Evolutionary conservation across 37 sponge, comb jelly and placozoan species (phyloP).

Genomic region (Hexactinellida sp.): DNA sequence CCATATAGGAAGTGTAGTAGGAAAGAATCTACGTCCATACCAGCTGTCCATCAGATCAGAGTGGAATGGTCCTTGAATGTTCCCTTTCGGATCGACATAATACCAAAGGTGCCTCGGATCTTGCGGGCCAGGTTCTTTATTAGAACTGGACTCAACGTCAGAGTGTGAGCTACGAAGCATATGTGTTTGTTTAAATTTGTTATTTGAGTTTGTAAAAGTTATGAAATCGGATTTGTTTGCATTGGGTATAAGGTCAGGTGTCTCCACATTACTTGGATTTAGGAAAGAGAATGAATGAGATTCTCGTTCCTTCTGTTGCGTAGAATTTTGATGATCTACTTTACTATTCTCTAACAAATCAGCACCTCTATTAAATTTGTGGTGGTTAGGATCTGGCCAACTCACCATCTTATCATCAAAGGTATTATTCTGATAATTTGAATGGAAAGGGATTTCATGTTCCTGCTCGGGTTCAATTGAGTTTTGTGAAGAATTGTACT

Average conservation of each 20-base stretch:
- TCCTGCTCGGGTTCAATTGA: not conserved
- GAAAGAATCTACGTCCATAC: not conserved
- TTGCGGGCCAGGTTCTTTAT: not conserved
- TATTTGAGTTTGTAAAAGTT: no score
- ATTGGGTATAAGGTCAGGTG: not conserved
- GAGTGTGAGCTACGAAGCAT: no score
- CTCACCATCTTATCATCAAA: not conserved
- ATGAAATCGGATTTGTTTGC: not conserved
- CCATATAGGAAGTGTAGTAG: not conserved
- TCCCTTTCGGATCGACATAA: not conserved
- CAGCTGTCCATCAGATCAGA: not conserved
- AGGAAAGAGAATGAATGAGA: not conserved
- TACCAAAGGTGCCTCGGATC: slow-evolving; percentile 1
- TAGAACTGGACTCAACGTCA: not conserved
- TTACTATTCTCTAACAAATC: not conserved
- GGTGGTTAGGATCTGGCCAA: not conserved
- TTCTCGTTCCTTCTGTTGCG: not conserved
- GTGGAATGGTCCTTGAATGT: not conserved
- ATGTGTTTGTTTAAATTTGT: no score
- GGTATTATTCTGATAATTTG: not conserved
- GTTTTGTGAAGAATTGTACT: not conserved
- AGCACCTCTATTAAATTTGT: not conserved
- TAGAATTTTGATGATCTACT: not conserved
- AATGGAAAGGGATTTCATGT: not conserved
- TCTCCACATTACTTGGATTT: not conserved